These are phyloP conservation scores for Lagorchestes hirsutus DNA, from an alignment of 2,797 vertebrate genomes.

Conservation along the genomic window DNA sequence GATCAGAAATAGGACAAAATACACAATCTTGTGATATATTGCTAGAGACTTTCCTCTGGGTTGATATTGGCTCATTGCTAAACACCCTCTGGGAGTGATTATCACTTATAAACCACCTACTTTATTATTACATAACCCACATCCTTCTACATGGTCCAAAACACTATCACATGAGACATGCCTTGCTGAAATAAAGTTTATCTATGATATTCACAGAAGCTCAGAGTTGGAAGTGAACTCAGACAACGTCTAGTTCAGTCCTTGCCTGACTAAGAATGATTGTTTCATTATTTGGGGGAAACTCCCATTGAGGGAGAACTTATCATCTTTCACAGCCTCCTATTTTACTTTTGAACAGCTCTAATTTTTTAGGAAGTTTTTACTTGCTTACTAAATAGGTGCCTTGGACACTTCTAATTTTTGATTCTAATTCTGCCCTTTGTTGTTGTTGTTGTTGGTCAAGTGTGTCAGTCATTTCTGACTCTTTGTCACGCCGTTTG, in stretches of 20 bases:
- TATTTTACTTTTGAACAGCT: not conserved
- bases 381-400: not conserved
- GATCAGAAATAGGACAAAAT: constrained; percentile 9
- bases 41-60: not conserved
- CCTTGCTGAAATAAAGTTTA: not conserved
- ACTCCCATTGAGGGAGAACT: not conserved
- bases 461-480: not conserved
- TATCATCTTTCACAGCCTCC: not conserved
- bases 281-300: not conserved
- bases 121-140: not conserved
- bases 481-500: not conserved
- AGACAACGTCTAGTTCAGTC: not conserved
- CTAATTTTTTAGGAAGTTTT: not conserved
- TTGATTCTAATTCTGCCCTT: not conserved
- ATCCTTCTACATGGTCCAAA: constrained; percentile 1
- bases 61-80: not conserved
- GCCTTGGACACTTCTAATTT: not conserved
- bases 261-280: not conserved
- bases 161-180: not conserved
- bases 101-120: not conserved
- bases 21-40: not conserved
- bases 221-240: not conserved
- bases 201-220: not conserved
- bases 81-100: not conserved
- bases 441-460: not conserved